Evolutionary conservation across 2,797 vertebrate species (phyloP), one percentile per base, ranked within the genome.

Genomic region (Pogonophryne albipinna): DNA sequence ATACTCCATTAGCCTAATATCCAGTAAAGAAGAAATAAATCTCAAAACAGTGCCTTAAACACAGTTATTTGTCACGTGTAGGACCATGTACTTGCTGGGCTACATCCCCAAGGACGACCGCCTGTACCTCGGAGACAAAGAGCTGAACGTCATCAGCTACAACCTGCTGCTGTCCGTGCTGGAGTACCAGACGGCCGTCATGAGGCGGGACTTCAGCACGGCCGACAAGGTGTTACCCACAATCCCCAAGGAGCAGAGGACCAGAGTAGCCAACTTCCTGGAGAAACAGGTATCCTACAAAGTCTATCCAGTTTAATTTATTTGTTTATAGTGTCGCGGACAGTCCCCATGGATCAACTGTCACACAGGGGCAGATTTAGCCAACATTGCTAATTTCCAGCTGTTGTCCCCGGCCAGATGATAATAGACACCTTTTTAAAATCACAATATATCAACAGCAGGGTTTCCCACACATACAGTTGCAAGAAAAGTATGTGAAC

Each of bases 41-140:
- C 34, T 34, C 0, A 53, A 15, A 14, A 2, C 13, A 23, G 4
- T 46, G 13, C 0, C 8, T 52, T 12, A 20, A 56, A 75, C 34
- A 19, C 0, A 10, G 20, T 0, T 60, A 15, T 66, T 8, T 63
- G 4, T 65, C 66, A 15, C 10, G 20, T 50, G 60, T 45, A 98
- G 97, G 76, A 98, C 96, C 1, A 97, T 97, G 96, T 98, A 98
- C 85, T 95, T 98, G 71, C 88, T 98, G 84, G 97, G 97, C 46
- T 98, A 98, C 85, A 98, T 98, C 76, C 97, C 97, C 34, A 98
- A 98, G 88, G 97, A 98, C 73, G 96, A 98, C 84, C 93, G 96
- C 2, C 95, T 98, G 50, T 98, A 98, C 71, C 92, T 98, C 63
- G 97, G 97, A 3, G 97, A 98, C 91, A 98, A 98, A 84, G 97